phyloP scores from a whole-genome alignment of 1,140 invertebrate species.

The Bursaphelenchus mucronatus region DNA sequence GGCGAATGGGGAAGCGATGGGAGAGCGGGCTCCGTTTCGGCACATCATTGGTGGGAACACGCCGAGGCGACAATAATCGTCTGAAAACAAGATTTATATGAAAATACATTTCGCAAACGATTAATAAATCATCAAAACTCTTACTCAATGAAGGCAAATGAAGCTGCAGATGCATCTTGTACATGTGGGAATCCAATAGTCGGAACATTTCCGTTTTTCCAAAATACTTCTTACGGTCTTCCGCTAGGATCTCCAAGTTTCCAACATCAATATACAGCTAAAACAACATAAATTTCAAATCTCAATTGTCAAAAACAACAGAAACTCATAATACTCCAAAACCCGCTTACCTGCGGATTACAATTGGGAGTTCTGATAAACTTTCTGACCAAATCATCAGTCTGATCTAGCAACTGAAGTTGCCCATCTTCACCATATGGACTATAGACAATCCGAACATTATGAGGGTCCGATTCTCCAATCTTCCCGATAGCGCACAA shows the following conservation, averaged over 20 bases:
- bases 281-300: conserved; percentile 18
- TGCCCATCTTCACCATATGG: conserved; percentile 3
- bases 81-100: conserved; percentile 15
- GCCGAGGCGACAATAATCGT: conserved; percentile 23
- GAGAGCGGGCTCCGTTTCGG: not conserved
- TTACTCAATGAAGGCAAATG: conserved; percentile 26
- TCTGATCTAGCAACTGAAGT: too few relatives aligned
- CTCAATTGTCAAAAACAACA: conserved; percentile 3
- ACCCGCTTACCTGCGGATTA: not conserved
- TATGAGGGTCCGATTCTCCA: not conserved
- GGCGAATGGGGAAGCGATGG: conserved; percentile 21
- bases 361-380: not conserved
- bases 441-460: conserved; percentile 5
- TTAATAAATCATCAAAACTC: conserved; percentile 2
- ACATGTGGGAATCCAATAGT: conserved; percentile 43
- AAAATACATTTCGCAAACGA: conserved; percentile 1
- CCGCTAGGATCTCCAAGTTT: conserved; percentile 4
- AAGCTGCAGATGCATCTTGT: conserved; percentile 24
- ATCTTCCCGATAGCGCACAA: conserved; percentile 10
- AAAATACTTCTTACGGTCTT: conserved; percentile 15
- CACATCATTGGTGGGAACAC: conserved; percentile 15
- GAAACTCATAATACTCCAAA: not conserved
- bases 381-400: not conserved
- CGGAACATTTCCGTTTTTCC: conserved; percentile 31
- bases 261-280: conserved; percentile 26